Conservation (phyloP, 2,113 vertebrate species). For the Gnathonemus echidnorhynchus region DNA sequence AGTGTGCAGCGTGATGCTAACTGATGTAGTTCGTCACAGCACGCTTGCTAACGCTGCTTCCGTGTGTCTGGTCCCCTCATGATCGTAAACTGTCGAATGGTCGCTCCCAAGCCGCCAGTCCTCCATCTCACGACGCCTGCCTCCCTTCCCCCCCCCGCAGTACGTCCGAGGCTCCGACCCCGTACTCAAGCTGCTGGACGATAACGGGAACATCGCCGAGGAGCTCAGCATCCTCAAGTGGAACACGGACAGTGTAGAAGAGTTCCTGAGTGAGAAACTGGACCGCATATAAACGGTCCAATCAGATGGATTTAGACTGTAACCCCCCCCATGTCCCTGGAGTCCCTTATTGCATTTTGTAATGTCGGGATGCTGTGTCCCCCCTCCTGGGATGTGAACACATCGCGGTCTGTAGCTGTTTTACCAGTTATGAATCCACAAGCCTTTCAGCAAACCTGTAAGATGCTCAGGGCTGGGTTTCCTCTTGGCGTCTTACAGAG, state of each 20-base stretch:
- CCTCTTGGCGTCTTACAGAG: too few relatives aligned
- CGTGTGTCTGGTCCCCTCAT: background rate
- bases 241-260: conserved; percentile 98
- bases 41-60: background rate
- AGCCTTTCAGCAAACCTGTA: too few relatives aligned
- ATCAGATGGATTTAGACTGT: background rate
- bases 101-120: background rate
- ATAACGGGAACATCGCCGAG: conserved; percentile 95
- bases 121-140: background rate
- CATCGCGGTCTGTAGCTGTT: background rate
- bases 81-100: too few relatives aligned
- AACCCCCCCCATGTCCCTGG: background rate
- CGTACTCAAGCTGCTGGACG: conserved; percentile 95
- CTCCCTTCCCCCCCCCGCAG: conserved; percentile 46
- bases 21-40: background rate
- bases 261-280: conserved; percentile 93
- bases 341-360: background rate
- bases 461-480: too few relatives aligned
- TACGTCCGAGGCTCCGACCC: conserved; percentile 96
- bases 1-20: background rate
- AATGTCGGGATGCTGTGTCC: background rate
- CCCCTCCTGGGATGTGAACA: background rate
- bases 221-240: conserved; percentile 98
- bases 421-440: background rate
- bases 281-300: conserved; percentile 71